Evolutionary conservation across 2,113 vertebrate species (phyloP).

Genomic region (Antigone vipio): DNA sequence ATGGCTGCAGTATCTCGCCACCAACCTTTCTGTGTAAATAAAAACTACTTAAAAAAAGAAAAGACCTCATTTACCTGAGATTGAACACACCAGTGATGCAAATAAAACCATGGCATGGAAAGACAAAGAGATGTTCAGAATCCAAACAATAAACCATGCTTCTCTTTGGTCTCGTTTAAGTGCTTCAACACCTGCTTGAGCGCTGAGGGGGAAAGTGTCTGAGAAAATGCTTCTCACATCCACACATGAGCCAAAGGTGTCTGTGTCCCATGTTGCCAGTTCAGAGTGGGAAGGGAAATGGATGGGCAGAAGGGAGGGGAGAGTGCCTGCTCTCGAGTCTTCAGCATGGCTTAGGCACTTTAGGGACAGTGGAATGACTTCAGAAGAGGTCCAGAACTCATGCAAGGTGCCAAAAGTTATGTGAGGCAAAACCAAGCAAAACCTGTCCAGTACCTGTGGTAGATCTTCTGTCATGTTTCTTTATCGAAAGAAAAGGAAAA

Average conservation of each 20-base stretch:
- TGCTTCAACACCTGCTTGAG: neutral
- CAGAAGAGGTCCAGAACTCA: neutral
- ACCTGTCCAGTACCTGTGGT: neutral
- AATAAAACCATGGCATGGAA: slow-evolving; percentile 40
- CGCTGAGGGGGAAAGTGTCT: neutral
- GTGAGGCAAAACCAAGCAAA: neutral
- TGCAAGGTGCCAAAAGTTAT: neutral
- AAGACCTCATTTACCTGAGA: slow-evolving; percentile 81
- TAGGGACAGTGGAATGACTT: neutral
- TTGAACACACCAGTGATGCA: slow-evolving; percentile 60
- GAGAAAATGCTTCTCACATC: neutral
- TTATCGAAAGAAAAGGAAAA: neutral
- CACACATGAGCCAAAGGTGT: neutral
- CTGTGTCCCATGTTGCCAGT: neutral
- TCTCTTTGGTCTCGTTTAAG: slow-evolving; percentile 63
- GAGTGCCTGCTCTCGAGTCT: neutral
- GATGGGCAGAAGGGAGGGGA: neutral
- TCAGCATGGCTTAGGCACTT: slow-evolving; percentile 25
- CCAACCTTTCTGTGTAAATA: slow-evolving; percentile 16
- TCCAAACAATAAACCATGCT: slow-evolving; percentile 53
- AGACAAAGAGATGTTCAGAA: slow-evolving; percentile 57
- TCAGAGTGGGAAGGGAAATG: neutral
- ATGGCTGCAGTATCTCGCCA: neutral
- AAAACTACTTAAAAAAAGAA: slow-evolving; percentile 13
- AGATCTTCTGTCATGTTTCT: neutral